Base-by-base conservation (phyloP, 2,797 vertebrate species). In the Fringilla coelebs region DNA sequence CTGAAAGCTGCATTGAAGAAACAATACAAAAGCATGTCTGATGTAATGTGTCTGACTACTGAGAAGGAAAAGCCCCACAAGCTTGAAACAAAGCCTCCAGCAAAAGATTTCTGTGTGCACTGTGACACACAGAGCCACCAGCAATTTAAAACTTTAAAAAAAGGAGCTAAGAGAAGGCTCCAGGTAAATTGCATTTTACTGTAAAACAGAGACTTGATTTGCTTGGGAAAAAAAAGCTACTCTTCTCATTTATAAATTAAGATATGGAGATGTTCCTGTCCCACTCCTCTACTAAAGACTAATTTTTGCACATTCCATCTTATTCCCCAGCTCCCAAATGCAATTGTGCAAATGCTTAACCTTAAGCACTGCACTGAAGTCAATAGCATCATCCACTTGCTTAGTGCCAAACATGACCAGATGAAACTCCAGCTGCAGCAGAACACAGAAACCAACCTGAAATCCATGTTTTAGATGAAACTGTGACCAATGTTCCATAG, bases 321-420 rank as follows among this genome's bases (percentile, higher is more conserved):
- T 78, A 84, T 81, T 91, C 54, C 72, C 73, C 51, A 31, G 62
- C 55, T 94, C 82, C 73, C 85, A 91, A 88, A 88, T 29, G n/a
- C 43, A 94, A 74, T 36, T 75, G 93, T 81, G 61, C 73, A 88
- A 79, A 88, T 79, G 66, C 70, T 88, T 94, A 95, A 91, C 91
- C 51, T 93, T 61, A 77, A 28, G 54, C 62, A 88, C 49, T 73
- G 67, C 84, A 62, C 68, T 86, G 46, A 84, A 92, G 81, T 49
- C 87, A 71, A 80, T 1, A 34, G 63, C 72, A 67, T 40, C 54
- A 88, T 65, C 88, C 82, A 71, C 2, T 1, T 0, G 1, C 58
- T 92, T 88, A 89, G 72, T 31, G 57, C n/a, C 58, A 88, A 80
- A 85, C 43, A 62, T 2, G n/a, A 86, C 40, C 72, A 88, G 38